phyloP scores from a whole-genome alignment of 2,888 invertebrate genomes.

The Eulithis prunata region DNA sequence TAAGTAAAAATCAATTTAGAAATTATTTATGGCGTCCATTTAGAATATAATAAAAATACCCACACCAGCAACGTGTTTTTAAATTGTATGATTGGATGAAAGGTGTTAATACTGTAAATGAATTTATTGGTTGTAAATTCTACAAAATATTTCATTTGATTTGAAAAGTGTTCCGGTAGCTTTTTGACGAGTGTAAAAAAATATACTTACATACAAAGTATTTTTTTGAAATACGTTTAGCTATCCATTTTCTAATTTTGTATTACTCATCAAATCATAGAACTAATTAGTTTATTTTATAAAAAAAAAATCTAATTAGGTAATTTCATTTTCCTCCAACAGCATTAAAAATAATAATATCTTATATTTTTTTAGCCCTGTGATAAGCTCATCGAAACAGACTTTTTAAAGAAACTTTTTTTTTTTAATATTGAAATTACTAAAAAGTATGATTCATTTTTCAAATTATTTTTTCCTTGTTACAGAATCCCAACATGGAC shows the following conservation, averaged over 20 bases:
- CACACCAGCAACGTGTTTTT: conserved; percentile 5
- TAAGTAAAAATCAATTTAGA: background rate
- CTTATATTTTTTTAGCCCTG: no score
- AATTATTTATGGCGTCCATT: no score
- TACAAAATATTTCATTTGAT: background rate
- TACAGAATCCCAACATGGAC: conserved; percentile 66
- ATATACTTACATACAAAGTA: background rate
- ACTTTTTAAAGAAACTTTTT: no score
- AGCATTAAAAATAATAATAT: no score
- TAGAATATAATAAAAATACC: no score
- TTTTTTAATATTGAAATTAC: no score
- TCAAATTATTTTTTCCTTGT: conserved; percentile 48
- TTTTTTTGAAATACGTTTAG: background rate
- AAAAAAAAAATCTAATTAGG: no score
- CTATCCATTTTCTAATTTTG: background rate
- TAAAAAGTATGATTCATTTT: no score
- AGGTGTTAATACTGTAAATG: background rate
- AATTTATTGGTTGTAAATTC: conserved; percentile 10
- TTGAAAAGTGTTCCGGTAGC: background rate
- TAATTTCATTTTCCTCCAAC: no score
- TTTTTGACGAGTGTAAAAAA: background rate
- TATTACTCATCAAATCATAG: no score
- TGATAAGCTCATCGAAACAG: no score
- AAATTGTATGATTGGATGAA: conserved; percentile 11
- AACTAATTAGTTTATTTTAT: no score